These are phyloP conservation scores for Pteromalus puparum DNA, from an alignment of 1,140 invertebrate genomes.

Conservation along the genomic window DNA sequence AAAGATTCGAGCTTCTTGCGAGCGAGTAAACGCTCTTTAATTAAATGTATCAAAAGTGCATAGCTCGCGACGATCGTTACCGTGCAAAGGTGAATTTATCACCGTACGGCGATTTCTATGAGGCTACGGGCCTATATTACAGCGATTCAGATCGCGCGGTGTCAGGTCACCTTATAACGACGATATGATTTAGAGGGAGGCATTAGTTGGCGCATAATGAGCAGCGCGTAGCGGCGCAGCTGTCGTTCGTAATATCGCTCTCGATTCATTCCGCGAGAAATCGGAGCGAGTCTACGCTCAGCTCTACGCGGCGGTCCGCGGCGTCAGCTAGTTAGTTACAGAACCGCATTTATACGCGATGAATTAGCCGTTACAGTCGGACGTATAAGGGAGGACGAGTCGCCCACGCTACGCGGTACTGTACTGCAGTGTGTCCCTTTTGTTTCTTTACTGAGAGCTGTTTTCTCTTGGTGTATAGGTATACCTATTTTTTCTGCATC, in stretches of 20 bases:
- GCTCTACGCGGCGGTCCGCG: conserved; percentile 34
- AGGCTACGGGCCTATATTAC: too few relatives aligned
- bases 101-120: too few relatives aligned
- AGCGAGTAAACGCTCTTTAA: too few relatives aligned
- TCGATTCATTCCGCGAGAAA: conserved; percentile 5
- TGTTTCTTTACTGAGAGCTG: not conserved
- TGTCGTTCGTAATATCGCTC: not conserved
- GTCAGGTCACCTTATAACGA: not conserved
- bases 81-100: not conserved
- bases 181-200: not conserved
- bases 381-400: conserved; percentile 60
- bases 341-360: conserved; percentile 54
- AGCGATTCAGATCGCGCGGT: not conserved
- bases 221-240: not conserved
- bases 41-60: conserved; percentile 21
- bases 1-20: not conserved
- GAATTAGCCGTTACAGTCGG: conserved; percentile 57
- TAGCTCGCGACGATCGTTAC: conserved; percentile 1
- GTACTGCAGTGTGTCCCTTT: not conserved
- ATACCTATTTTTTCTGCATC: not conserved
- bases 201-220: not conserved
- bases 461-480: not conserved
- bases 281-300: not conserved
- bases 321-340: conserved; percentile 55
- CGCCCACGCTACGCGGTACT: conserved; percentile 54